These are phyloP conservation scores for Choristoneura fumiferana DNA, from an alignment of 1,140 invertebrate genomes.

Conservation along the genomic window DNA sequence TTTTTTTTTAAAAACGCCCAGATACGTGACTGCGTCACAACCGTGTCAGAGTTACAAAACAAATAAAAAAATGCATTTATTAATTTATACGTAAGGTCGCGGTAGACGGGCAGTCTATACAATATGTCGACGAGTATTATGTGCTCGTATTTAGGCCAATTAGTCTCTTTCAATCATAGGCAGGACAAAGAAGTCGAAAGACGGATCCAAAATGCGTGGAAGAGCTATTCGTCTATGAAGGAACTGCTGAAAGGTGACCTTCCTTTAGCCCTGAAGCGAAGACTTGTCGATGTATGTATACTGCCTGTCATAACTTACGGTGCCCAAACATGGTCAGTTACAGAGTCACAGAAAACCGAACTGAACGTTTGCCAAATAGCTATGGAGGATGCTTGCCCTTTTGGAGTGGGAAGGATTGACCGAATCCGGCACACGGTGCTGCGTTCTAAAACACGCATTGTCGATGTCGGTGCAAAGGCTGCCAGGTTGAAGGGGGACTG, in stretches of 20 bases:
- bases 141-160: neutral
- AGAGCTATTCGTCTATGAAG: slow-evolving; percentile 4
- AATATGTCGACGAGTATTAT: neutral
- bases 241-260: neutral
- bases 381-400: neutral
- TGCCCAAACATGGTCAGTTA: too few relatives aligned
- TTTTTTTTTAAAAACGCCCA: too few relatives aligned
- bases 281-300: neutral
- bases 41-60: too few relatives aligned
- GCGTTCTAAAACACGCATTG: too few relatives aligned
- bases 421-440: too few relatives aligned
- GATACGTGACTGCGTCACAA: too few relatives aligned
- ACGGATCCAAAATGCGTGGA: slow-evolving; percentile 10
- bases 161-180: neutral
- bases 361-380: neutral
- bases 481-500: neutral
- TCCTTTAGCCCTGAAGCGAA: slow-evolving; percentile 1
- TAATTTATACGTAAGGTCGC: neutral
- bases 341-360: too few relatives aligned
- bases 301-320: too few relatives aligned
- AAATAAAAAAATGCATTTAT: too few relatives aligned
- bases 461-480: too few relatives aligned
- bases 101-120: neutral
- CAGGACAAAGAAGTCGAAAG: too few relatives aligned
- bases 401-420: too few relatives aligned